Base-by-base conservation (phyloP, 2,113 vertebrate genomes). In the Puma concolor region DNA sequence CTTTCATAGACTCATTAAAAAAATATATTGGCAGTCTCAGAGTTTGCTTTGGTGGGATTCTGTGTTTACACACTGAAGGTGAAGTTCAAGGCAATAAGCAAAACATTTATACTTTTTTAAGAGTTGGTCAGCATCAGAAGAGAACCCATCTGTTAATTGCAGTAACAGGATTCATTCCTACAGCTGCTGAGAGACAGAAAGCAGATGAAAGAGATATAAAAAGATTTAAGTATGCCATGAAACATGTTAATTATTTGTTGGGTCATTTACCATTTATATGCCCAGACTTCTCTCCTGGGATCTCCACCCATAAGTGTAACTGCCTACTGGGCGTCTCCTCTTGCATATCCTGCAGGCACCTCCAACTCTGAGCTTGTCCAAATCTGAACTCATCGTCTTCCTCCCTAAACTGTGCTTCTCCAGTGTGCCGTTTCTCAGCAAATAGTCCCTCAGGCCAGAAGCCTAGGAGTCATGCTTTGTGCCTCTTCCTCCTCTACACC, bases 11-110 rank as follows among this genome's bases (percentile, higher is more conserved):
- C n/a, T 57, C 15, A 60, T 69, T 94, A 72, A 88, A 95, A 77
- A 77, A 1, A 89, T 19, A 54, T 66, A 48, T 1, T 33, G 50
- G 77, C 44, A 88, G 44, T 54, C 64, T 91, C 91, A 72, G 74
- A 84, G 44, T 88, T 63, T 85, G 85, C 52, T 96, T 81, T 87
- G 90, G 41, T 89, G 50, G 60, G 48, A 74, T 77, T 80, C 84
- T 74, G n/a, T 93, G 83, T 93, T 97, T 96, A 71, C 13, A 92
- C 54, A 67, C 27, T 60, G 44, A 96, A 87, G 66, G 31, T 36
- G 27, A 91, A 91, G 31, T 88, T 95, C 52, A 91, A 79, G 67
- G 74, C 16, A 91, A 95, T 54, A 93, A 92, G 76, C 52, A 95
- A 89, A 96, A 95, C 19, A 25, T 94, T 85, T 95, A 64, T 83